Evolutionary conservation across 2,888 invertebrate genomes (phyloP).

Genomic region (Aspidapion aeneum): DNA sequence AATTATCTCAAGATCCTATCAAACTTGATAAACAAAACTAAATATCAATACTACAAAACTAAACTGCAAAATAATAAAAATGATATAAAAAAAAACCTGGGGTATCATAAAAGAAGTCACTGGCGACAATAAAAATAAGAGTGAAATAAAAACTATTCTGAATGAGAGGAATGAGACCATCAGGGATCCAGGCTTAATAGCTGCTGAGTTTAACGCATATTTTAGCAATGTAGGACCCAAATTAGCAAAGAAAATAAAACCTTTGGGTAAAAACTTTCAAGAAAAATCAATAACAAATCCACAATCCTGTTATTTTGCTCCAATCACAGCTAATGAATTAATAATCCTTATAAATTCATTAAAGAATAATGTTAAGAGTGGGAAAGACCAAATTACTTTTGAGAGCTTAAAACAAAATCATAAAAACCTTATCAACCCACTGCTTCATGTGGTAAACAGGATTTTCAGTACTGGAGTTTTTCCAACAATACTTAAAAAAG

Average conservation of each 20-base stretch:
- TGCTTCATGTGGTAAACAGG: not conserved
- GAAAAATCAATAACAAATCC: not conserved
- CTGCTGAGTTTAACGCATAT: constrained; percentile 2
- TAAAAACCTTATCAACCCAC: not conserved
- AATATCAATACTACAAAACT: too few species aligned
- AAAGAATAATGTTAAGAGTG: not conserved
- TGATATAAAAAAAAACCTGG: constrained; percentile 10
- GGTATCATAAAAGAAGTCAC: not conserved
- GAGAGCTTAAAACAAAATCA: not conserved
- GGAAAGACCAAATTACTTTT: not conserved
- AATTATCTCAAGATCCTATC: constrained; percentile 2
- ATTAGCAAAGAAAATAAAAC: constrained; percentile 3
- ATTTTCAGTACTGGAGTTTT: not conserved
- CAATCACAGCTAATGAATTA: not conserved
- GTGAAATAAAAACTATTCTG: not conserved
- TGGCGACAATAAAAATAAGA: not conserved
- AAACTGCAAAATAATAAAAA: constrained; percentile 4
- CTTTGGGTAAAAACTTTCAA: not conserved
- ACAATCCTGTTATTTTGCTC: not conserved
- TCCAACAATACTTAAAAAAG: too few species aligned
- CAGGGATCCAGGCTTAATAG: constrained; percentile 3
- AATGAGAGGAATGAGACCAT: not conserved
- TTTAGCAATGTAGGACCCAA: constrained; percentile 1
- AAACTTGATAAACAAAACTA: constrained; percentile 11
- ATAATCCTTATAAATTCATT: not conserved